Base-by-base conservation (phyloP, 2,113 vertebrate species). In the Phalacrocorax pelagicus region DNA sequence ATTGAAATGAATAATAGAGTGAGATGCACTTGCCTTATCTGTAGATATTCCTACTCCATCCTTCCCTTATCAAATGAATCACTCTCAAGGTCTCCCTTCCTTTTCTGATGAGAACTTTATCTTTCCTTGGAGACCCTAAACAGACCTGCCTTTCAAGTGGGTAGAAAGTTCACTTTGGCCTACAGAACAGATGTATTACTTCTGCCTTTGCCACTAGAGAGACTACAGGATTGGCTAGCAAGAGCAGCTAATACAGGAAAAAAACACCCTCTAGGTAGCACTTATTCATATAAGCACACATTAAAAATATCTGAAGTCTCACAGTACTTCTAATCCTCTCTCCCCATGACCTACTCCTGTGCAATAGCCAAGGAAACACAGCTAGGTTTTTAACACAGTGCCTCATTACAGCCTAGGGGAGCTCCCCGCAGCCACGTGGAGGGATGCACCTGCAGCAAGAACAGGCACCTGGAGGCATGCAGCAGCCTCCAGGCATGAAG, bases 391-490 rank as follows among this genome's bases (percentile, higher is more conserved):
- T 30, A 22, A 2, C 0, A 11, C 10, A 2, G 24, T 7, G 38
- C 7, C 32, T 54, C 54, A 2, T 8, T 32, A 22, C 24, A 18
- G 67, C 49, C 40, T 26, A 7, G 3, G 72, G 54, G 23, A 82
- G 62, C 1, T 61, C 23, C 42, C 30, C 6, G 4, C 49, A 16
- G 8, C 4, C 47, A 8, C 2, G 2, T 5, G 34, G 7, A 57
- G 22, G n/a, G 65, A 74, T 8, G 36, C 38, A 42, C 2, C 18
- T 38, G 2, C 61, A 70, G 75, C 62, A 70, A 8, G 13, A 55
- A 32, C 19, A 36, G 32, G 79, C 57, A 61, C 12, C 9, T 0
- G 0, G 18, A 42, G 44, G 40, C 1, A 1, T 2, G 20, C 2
- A 1, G 65, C 57, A 67, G 34, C 66, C 52, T 59, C 71, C 26